Evolutionary conservation across 2,888 invertebrate species (phyloP).

Genomic region (Trachelus troglodyta): DNA sequence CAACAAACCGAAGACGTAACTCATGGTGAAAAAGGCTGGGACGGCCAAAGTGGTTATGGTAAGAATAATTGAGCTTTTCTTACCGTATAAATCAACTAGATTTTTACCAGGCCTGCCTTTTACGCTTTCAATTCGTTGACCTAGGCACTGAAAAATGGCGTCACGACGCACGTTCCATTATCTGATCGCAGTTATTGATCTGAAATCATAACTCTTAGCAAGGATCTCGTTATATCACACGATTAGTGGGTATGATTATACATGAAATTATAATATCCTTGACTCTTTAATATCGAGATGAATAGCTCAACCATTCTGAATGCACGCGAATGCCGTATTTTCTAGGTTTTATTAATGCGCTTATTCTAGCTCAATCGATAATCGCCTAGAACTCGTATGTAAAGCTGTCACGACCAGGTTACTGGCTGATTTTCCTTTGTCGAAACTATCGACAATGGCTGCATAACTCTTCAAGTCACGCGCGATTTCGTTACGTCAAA

Average conservation of each 20-base stretch:
- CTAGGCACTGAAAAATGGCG: not conserved
- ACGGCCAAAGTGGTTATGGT: not conserved
- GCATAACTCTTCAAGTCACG: not conserved
- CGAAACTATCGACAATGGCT: not conserved
- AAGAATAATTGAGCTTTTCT: not conserved
- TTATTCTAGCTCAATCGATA: not conserved
- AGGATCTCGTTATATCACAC: not conserved
- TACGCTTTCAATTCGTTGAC: not conserved
- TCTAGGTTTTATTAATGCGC: not conserved
- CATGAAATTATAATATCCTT: not conserved
- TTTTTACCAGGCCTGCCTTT: not conserved
- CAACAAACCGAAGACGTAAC: not conserved
- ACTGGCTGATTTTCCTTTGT: not conserved
- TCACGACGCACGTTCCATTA: not conserved
- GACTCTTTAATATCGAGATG: not conserved
- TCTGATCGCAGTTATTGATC: not conserved
- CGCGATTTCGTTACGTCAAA: not conserved
- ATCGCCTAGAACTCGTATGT: not conserved
- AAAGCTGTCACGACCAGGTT: not conserved
- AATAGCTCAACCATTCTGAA: not conserved
- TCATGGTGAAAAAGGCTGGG: not conserved
- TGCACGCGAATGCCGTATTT: not conserved
- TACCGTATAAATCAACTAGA: not conserved
- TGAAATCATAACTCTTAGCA: not conserved
- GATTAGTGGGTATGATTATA: not conserved